These are phyloP conservation scores for Eurytoma adleriae DNA, from an alignment of 2,888 invertebrate species.

Conservation along the genomic window DNA sequence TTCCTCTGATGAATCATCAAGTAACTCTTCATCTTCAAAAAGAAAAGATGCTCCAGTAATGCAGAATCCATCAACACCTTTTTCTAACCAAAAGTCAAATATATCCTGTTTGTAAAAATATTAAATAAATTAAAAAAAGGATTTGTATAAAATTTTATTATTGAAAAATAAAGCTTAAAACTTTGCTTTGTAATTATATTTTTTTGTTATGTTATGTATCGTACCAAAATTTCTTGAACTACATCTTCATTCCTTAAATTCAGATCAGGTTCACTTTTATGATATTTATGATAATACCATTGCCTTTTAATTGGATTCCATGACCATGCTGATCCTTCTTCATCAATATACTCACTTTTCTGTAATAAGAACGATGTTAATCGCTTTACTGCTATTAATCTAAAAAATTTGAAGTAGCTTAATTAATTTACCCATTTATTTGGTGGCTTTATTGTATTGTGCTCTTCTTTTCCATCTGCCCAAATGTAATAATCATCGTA, in stretches of 20 bases:
- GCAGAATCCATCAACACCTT: constrained; percentile 67
- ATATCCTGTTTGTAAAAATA: constrained; percentile 57
- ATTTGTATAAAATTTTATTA: background rate
- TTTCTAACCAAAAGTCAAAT: constrained; percentile 66
- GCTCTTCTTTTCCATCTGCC: constrained; percentile 63
- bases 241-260: constrained; percentile 86
- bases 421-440: constrained; percentile 84
- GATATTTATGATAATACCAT: constrained; percentile 90
- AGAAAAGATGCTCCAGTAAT: constrained; percentile 63
- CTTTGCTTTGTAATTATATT: background rate
- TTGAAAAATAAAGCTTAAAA: background rate
- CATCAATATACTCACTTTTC: constrained; percentile 80
- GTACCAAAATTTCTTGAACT: constrained; percentile 81
- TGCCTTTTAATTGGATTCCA: constrained; percentile 82
- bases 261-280: constrained; percentile 86
- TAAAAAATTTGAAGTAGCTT: background rate
- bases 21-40: constrained; percentile 61
- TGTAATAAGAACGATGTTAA: constrained; percentile 61
- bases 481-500: constrained; percentile 69
- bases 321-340: constrained; percentile 83
- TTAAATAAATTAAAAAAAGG: background rate
- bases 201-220: background rate
- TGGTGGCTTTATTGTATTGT: constrained; percentile 78
- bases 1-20: constrained; percentile 55
- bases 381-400: constrained; percentile 10